These are phyloP conservation scores for Glaucomys volans DNA, from an alignment of 2,113 vertebrate species.

Conservation along the genomic window DNA sequence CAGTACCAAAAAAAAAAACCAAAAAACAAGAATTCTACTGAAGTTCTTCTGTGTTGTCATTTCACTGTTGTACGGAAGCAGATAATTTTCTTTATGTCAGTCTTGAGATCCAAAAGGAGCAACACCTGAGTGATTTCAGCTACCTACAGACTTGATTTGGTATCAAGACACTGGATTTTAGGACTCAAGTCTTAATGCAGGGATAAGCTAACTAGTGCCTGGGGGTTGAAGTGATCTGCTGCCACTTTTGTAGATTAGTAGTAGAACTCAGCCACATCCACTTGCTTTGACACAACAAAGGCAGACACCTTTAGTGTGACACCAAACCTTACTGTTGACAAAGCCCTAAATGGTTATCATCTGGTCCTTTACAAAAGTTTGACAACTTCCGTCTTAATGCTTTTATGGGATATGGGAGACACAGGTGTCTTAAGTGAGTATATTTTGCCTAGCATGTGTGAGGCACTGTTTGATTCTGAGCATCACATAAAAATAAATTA, in stretches of 20 bases:
- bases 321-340: background rate
- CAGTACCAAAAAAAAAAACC: no score
- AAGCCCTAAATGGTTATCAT: no score
- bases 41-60: background rate
- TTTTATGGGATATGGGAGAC: background rate
- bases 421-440: background rate
- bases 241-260: background rate
- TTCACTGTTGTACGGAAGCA: background rate
- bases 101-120: constrained; percentile 8
- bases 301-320: background rate
- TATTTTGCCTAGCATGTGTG: background rate
- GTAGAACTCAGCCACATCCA: background rate
- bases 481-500: background rate
- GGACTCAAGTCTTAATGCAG: background rate
- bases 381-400: background rate
- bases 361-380: background rate
- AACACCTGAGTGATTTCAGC: background rate
- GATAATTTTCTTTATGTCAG: background rate
- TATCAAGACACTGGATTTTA: background rate
- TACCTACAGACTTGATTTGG: background rate
- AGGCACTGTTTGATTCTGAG: no score
- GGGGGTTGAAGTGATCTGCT: background rate
- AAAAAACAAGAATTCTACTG: background rate
- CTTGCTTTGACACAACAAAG: background rate
- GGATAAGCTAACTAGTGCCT: background rate